Conservation (phyloP, 2,797 vertebrate species). For the Botia almorhae region DNA sequence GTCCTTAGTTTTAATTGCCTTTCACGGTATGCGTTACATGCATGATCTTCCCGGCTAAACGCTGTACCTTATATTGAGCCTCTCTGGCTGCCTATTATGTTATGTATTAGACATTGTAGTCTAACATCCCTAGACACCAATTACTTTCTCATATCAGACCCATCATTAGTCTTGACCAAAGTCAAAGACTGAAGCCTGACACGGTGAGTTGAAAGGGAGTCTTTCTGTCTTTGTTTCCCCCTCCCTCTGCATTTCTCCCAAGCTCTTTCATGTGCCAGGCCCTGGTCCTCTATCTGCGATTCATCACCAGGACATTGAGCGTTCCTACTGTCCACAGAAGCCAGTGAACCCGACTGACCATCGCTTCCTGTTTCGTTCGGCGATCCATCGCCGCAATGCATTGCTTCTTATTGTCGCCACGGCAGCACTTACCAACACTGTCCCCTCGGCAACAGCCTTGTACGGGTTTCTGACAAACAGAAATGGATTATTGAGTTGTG, state of each 20-base stretch:
- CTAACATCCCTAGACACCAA: constrained; percentile 47
- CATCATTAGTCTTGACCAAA: constrained; percentile 41
- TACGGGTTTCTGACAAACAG: constrained; percentile 39
- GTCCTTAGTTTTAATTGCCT: constrained; percentile 44
- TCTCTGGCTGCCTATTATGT: constrained; percentile 19
- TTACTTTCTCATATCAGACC: constrained; percentile 44
- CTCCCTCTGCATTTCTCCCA: constrained; percentile 7
- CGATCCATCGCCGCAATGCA: constrained; percentile 29
- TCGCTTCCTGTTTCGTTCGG: constrained; percentile 4
- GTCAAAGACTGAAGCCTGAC: constrained; percentile 43
- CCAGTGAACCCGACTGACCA: constrained; percentile 32
- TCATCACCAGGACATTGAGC: constrained; percentile 41
- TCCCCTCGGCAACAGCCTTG: constrained; percentile 49
- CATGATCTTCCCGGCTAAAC: constrained; percentile 31
- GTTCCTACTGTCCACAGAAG: constrained; percentile 39
- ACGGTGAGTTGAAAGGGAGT: constrained; percentile 13
- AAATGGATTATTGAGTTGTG: constrained; percentile 58
- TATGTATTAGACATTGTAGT: constrained; percentile 39
- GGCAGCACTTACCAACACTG: constrained; percentile 51
- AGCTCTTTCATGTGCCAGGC: constrained; percentile 49
- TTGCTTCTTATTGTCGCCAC: constrained; percentile 39
- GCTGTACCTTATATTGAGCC: constrained; percentile 8
- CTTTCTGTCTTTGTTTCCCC: constrained; percentile 16
- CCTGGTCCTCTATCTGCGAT: constrained; percentile 46
- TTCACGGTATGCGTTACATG: constrained; percentile 18